phyloP scores from a whole-genome alignment of 92 coral and sea anemone species.

The Epizoanthus rinbou region DNA sequence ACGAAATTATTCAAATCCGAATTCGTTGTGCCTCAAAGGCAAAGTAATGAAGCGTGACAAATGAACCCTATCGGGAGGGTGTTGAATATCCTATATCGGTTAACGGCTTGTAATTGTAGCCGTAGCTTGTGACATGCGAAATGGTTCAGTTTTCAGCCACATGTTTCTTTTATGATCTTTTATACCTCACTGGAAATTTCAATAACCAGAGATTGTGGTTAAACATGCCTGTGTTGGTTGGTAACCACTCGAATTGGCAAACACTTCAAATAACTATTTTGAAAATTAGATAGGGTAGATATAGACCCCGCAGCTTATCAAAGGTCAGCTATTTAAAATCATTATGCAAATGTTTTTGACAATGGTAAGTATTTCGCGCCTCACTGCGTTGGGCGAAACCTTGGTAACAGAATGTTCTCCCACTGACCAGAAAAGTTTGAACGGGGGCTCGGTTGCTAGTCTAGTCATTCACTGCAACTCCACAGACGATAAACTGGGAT shows the following conservation, averaged over 20 bases:
- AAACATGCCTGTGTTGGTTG: conserved; percentile 9
- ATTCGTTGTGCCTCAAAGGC: background rate
- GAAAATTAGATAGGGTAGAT: background rate
- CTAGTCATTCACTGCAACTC: no score
- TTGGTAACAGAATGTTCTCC: background rate
- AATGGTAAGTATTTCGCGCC: conserved; percentile 14
- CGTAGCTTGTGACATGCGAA: background rate
- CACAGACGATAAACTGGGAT: no score
- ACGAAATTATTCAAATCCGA: conserved; percentile 30
- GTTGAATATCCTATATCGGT: conserved; percentile 19
- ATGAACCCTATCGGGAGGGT: background rate
- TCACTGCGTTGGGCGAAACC: conserved; percentile 10
- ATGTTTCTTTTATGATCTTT: background rate
- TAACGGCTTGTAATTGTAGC: background rate
- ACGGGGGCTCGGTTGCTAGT: no score
- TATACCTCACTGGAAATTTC: background rate
- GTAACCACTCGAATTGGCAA: conserved; percentile 21
- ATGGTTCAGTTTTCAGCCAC: background rate
- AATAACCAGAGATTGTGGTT: background rate
- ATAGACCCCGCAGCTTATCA: background rate
- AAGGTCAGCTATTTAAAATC: background rate
- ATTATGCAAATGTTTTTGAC: background rate
- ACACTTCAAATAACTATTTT: conserved; percentile 6
- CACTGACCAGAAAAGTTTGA: background rate
- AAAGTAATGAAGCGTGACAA: conserved; percentile 16